Evolutionary conservation across 2,113 vertebrate genomes (phyloP), one percentile per base, ranked within the genome.

Genomic region (Brachionichthys hirsutus): DNA sequence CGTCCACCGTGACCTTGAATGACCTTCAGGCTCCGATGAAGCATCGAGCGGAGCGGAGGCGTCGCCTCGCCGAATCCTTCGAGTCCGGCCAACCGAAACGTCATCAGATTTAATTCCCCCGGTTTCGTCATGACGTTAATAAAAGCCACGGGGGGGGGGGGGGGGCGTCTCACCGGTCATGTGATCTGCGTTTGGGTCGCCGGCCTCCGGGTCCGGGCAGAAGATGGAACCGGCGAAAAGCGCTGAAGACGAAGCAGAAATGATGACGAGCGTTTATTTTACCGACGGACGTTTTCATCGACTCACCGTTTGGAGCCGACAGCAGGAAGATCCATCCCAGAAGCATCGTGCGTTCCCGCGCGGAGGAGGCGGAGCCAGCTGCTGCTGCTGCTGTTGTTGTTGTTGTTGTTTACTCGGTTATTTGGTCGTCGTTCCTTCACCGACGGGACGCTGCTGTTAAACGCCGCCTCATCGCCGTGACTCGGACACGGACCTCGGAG

Each of bases 171-270:
- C 60, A 90, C 88, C 85, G 0, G 36, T 81, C 57, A 81, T 51
- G 43, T 67, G 62, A 16, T 77, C 59, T 16, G 72, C 1, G 30
- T 40, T 63, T 0, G 16, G 68, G 43, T 68, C 49, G 12, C 52
- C 43, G 18, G 55, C 57, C 58, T 82, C 80, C 1, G 70, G 78
- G 70, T 89, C 74, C 8, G 38, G 77, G 66, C 88, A 91, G 67
- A 82, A 79, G 18, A 83, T 3, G 20, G 77, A 69, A 53, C 45
- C 11, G 6, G 45, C 19, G 3, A 60, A 19, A 7, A 64, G 35
- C 0, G n/a, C 89, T 90, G 73, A 20, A 24, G 50, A 62, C 6
- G 16, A 19, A 67, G n/a, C 4, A 67, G 1, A 3, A 60, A 6
- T 9, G 16, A 55, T 17, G 10, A 12, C 43, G 3, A 18, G 36